Base-by-base conservation (phyloP, 2,888 invertebrate genomes). In the Gari tellinella region DNA sequence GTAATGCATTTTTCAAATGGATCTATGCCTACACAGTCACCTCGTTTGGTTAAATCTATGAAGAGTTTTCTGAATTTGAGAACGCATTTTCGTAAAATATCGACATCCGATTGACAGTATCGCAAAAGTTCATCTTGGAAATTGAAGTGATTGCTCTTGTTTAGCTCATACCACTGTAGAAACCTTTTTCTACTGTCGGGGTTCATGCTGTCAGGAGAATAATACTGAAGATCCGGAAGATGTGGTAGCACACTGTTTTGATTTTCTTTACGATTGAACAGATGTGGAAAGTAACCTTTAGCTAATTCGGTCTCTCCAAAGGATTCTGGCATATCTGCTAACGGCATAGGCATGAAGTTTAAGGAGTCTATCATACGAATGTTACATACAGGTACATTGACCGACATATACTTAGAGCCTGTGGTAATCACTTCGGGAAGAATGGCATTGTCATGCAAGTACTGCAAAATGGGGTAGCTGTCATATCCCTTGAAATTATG, bases 401-500 rank as follows among this genome's bases (percentile, higher is more conserved):
- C 15, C 17, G 51, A 60, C 53, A 65, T 40, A 38, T 51, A 51
- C 37, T 65, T 65, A 0, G 60, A 58, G 14, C 60, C 65, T 15
- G 21, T 70, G 19, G 48, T 31, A n/a, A 70, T 60, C 1, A 70
- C 52, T 17, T 58, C 45, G 1, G 60, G 70, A 26, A 57, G 37
- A 15, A 70, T 48, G 4, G 45, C 51, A 23, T 70, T 64, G 12
- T 52, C 31, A 31, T 62, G 46, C 14, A 70, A 25, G 43, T 65
- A 70, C 5, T 49, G 38, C 12, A 64, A 8, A 14, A 65, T 49
- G 2, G 64, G 70, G 31, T 52, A 58, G 14, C 52, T 52, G 37
- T 70, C 64, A 46, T 70, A 60, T 26, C 70, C 53, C 41, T 65
- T 64, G 51, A 70, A 70, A 45, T 65, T 65, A 55, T 70, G 70